These are phyloP conservation scores for Leucosticte australis DNA, from an alignment of 2,113 vertebrate genomes.

Conservation along the genomic window DNA sequence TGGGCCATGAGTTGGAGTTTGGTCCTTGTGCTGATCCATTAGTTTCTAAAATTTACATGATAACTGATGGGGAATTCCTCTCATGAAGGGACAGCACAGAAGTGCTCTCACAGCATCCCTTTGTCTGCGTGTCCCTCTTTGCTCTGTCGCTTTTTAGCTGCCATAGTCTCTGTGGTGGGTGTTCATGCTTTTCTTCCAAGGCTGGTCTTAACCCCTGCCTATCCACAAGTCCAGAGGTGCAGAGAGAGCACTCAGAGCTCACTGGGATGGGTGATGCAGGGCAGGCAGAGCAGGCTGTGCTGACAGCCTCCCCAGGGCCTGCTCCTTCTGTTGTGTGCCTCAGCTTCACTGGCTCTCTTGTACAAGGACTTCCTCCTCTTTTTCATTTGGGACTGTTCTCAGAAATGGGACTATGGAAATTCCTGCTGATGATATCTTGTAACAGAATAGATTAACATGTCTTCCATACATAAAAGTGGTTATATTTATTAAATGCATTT, in stretches of 20 bases:
- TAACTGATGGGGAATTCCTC: background rate
- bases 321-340: background rate
- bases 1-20: background rate
- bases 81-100: background rate
- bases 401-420: background rate
- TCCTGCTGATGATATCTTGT: background rate
- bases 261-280: background rate
- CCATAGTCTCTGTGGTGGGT: rapidly evolving
- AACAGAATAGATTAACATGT: background rate
- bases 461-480: background rate
- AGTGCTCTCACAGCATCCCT: background rate
- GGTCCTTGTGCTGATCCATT: background rate
- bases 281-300: background rate
- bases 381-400: background rate
- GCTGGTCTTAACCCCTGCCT: background rate
- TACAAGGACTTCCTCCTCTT: background rate
- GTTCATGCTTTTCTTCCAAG: background rate
- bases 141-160: background rate
- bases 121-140: background rate
- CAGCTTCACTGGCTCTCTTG: background rate
- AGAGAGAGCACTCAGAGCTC: background rate
- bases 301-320: background rate
- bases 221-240: background rate
- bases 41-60: background rate
- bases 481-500: background rate